Evolutionary conservation across 2,797 vertebrate species (phyloP).

Genomic region (Gallirallus australis): DNA sequence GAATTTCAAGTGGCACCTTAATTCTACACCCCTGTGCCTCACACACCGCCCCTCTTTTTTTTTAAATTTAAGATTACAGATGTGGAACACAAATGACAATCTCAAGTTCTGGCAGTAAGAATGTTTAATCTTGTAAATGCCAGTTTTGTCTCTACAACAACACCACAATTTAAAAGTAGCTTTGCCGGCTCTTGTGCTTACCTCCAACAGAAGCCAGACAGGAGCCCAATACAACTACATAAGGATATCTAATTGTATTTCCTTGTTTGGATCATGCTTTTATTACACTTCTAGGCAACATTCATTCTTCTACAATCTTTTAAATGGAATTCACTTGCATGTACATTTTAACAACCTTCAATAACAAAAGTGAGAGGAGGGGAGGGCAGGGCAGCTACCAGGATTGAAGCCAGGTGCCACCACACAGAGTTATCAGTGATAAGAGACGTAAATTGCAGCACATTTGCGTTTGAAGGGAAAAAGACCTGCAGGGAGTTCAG

Average conservation of each 20-base stretch:
- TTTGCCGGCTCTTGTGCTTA: not conserved
- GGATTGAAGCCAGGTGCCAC: not conserved
- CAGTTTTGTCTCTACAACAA: not conserved
- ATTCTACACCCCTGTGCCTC: too few species aligned
- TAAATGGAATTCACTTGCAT: not conserved
- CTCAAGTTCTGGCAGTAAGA: not conserved
- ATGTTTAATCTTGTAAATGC: not conserved
- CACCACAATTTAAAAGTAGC: not conserved
- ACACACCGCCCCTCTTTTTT: too few species aligned
- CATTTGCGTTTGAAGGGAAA: not conserved
- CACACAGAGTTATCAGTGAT: not conserved
- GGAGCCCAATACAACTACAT: not conserved
- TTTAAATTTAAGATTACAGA: not conserved
- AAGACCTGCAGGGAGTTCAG: not conserved
- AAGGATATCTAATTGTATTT: not conserved
- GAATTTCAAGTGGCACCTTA: not conserved
- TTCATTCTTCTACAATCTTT: not conserved
- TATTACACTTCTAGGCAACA: not conserved
- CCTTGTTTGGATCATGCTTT: not conserved
- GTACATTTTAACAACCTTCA: not conserved
- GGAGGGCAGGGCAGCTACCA: not conserved
- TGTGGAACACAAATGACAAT: not conserved
- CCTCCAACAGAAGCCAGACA: not conserved
- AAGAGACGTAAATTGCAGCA: not conserved
- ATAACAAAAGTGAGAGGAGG: not conserved